Evolutionary conservation across 2,113 vertebrate species (phyloP).

Genomic region (Nipponia nippon): DNA sequence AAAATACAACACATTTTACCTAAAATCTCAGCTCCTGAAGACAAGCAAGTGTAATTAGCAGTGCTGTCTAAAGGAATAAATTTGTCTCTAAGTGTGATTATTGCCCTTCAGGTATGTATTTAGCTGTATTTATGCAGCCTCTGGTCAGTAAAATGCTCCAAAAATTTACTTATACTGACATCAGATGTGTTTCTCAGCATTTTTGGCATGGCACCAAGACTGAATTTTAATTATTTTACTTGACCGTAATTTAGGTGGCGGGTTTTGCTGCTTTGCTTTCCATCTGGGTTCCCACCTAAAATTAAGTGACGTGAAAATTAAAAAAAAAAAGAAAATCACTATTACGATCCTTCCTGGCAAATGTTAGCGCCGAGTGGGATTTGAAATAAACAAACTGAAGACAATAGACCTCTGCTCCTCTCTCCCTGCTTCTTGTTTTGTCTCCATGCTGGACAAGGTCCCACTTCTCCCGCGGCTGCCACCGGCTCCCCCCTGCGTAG

Average conservation of each 20-base stretch:
- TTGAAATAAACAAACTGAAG: background rate
- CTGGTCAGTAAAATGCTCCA: background rate
- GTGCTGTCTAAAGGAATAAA: background rate
- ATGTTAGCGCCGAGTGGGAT: accelerated
- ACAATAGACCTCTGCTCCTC: background rate
- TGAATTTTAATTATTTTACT: background rate
- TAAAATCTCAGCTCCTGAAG: background rate
- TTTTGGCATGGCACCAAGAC: background rate
- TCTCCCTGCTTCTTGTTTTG: background rate
- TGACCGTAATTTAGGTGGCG: background rate
- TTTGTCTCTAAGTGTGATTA: background rate
- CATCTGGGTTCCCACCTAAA: background rate
- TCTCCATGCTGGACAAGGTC: slow-evolving; percentile 23
- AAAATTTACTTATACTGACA: background rate
- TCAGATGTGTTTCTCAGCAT: background rate
- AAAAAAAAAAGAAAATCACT: background rate
- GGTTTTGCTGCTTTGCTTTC: background rate
- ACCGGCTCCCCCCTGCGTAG: background rate
- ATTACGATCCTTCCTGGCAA: background rate
- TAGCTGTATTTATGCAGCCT: background rate
- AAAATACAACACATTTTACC: background rate
- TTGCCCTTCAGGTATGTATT: background rate
- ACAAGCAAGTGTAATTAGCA: background rate
- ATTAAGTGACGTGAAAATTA: background rate
- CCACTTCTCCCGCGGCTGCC: background rate